Conservation (phyloP, 2,888 invertebrate species). For the Drosophila trichaetosa region DNA sequence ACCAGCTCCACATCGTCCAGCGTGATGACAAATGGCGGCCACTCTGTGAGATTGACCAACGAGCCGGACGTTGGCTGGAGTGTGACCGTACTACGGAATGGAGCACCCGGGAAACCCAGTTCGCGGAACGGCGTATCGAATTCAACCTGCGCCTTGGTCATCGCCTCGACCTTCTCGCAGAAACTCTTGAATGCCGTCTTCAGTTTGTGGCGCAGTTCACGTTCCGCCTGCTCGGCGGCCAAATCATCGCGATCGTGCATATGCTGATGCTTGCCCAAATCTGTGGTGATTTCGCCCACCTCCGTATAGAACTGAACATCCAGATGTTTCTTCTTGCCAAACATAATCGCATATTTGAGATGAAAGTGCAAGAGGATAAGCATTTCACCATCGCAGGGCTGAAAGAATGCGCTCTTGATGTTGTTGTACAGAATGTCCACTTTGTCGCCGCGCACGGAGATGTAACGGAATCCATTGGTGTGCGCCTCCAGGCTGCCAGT, state of each 20-base stretch:
- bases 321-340: constrained; percentile 99
- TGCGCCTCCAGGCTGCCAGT: constrained; percentile 97
- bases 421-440: constrained; percentile 99
- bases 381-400: constrained; percentile 99
- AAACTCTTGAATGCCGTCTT: constrained; percentile 99
- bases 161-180: constrained; percentile 97
- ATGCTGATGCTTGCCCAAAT: constrained; percentile 99
- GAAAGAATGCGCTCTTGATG: constrained; percentile 99
- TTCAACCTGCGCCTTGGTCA: constrained; percentile 98
- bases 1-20: constrained; percentile 98
- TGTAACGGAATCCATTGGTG: constrained; percentile 97
- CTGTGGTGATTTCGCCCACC: constrained; percentile 99
- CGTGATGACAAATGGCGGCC: constrained; percentile 99
- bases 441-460: constrained; percentile 99
- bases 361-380: constrained; percentile 99
- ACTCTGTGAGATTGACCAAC: constrained; percentile 98
- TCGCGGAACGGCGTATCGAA: constrained; percentile 99
- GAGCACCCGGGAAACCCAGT: constrained; percentile 98
- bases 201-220: constrained; percentile 97
- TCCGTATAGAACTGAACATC: constrained; percentile 99
- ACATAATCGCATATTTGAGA: constrained; percentile 99
- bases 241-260: constrained; percentile 99
- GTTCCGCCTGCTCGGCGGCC: constrained; percentile 98
- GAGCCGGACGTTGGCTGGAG: constrained; percentile 99
- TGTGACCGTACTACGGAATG: constrained; percentile 97